These are phyloP conservation scores for Crypturellus tataupa DNA, from an alignment of 2,797 vertebrate genomes.

Conservation along the genomic window DNA sequence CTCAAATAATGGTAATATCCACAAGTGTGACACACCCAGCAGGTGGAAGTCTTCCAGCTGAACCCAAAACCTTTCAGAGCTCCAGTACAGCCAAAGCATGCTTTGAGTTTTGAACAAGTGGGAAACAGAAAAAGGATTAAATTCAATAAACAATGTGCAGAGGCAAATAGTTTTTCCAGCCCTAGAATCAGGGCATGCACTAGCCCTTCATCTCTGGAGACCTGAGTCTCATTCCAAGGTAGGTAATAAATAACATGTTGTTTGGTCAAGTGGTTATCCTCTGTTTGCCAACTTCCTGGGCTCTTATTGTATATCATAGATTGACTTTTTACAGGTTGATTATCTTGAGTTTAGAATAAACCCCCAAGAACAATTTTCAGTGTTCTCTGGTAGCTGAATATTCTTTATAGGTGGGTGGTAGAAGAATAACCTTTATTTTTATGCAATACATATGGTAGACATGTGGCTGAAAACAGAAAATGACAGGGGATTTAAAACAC, in stretches of 20 bases:
- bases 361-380: constrained; percentile 1
- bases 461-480: constrained; percentile 70
- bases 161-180: constrained; percentile 45
- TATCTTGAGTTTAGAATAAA: constrained; percentile 3
- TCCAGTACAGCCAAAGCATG: neutral
- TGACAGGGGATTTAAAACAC: constrained; percentile 59
- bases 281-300: neutral
- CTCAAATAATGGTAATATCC: neutral
- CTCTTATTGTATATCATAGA: neutral
- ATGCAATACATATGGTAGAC: constrained; percentile 62
- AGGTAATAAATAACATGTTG: constrained; percentile 64
- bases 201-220: constrained; percentile 45
- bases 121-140: neutral
- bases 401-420: constrained; percentile 51
- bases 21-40: neutral
- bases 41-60: neutral
- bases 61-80: neutral
- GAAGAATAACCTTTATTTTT: constrained; percentile 64
- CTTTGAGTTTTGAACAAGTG: neutral
- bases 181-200: neutral
- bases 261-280: constrained; percentile 65
- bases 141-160: neutral
- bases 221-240: constrained; percentile 26
- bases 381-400: neutral
- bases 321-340: constrained; percentile 19